A percentile compares a stretch with the other conserved stretches of the same genome.
Conservation (phyloP, 2,113 vertebrate species). For the Leucopsar rothschildi region DNA sequence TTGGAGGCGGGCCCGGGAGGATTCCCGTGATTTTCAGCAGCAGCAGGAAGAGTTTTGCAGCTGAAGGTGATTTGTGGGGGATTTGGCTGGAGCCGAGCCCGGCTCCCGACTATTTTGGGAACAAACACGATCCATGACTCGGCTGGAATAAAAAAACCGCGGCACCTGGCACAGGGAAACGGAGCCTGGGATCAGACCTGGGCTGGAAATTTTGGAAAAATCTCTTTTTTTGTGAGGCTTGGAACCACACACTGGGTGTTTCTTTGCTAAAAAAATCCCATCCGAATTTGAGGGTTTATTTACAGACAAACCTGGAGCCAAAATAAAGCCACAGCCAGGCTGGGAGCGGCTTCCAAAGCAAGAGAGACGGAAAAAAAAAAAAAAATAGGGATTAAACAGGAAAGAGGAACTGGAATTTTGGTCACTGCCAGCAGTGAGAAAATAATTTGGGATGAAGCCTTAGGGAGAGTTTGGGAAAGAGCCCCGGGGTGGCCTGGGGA, state of each 20-base stretch:
- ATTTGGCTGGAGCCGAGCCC: background rate
- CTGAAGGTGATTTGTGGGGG: background rate
- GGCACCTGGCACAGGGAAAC: background rate
- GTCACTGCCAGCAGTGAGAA: background rate
- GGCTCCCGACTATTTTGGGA: background rate
- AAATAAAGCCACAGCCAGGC: background rate
- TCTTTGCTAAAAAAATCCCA: background rate
- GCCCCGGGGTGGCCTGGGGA: background rate
- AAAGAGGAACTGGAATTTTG: background rate
- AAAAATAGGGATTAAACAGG: background rate
- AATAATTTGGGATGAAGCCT: background rate
- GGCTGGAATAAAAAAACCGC: background rate
- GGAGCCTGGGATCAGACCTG: fast-evolving
- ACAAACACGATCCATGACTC: background rate
- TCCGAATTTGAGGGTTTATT: background rate
- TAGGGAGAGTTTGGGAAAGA: background rate
- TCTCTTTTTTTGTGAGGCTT: background rate
- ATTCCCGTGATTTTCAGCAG: background rate
- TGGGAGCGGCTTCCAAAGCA: background rate
- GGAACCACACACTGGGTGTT: background rate
- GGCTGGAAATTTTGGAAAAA: background rate
- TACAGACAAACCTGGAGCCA: background rate
- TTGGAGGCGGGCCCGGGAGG: background rate
- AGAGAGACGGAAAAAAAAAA: background rate
- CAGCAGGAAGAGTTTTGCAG: background rate